A percentile compares a stretch with the other conserved stretches of the same genome.
phyloP scores from a whole-genome alignment of 1,140 invertebrate species.

The Drosophila melanica region DNA sequence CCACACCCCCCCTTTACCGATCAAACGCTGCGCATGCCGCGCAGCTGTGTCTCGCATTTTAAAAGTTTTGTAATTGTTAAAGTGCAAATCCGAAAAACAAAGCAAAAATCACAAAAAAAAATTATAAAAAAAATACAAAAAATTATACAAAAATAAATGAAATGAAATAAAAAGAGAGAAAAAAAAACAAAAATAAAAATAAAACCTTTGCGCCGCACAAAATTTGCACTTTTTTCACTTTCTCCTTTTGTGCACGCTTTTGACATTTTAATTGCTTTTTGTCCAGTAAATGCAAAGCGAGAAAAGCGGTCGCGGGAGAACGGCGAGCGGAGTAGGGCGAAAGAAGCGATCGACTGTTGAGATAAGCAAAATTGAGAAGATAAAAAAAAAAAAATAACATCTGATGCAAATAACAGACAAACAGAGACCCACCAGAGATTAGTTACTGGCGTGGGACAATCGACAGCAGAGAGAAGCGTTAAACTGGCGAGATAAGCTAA shows the following conservation, averaged over 20 bases:
- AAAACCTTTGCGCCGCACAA: constrained; percentile 46
- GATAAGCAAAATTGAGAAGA: not conserved
- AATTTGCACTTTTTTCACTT: constrained; percentile 79
- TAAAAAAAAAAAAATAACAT: not conserved
- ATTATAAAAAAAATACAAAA: constrained; percentile 1
- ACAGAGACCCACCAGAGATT: not conserved
- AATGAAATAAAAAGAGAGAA: constrained; percentile 16
- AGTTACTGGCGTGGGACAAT: no score
- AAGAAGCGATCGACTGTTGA: constrained; percentile 8
- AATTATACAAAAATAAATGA: constrained; percentile 46
- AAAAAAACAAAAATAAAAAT: constrained; percentile 6
- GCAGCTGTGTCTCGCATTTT: constrained; percentile 50
- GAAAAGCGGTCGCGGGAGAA: constrained; percentile 22
- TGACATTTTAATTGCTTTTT: constrained; percentile 82
- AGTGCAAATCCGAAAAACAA: constrained; percentile 49
- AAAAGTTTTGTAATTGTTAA: constrained; percentile 69
- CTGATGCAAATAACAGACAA: not conserved
- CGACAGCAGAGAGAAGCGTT: no score
- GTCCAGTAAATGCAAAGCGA: constrained; percentile 62
- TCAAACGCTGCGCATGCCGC: not conserved
- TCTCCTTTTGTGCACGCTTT: constrained; percentile 81
- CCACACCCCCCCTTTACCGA: not conserved
- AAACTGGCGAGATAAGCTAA: no score
- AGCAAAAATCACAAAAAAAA: constrained; percentile 4
- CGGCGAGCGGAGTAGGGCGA: not conserved